Base-by-base conservation (phyloP, 2,888 invertebrate genomes). In the Drosophila mettleri region DNA sequence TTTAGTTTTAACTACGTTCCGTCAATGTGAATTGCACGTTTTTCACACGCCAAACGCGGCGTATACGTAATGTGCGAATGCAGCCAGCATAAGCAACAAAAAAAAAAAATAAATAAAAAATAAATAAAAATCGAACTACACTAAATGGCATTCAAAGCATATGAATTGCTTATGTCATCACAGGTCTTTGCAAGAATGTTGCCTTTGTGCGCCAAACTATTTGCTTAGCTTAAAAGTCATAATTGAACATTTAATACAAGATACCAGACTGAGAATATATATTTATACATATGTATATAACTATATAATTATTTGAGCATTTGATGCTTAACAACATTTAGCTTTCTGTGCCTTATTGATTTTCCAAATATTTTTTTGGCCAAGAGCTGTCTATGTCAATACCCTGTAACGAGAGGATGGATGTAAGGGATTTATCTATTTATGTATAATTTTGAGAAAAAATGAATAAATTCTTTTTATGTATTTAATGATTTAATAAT, bases 21-120 rank as follows among this genome's bases (percentile, higher is more conserved):
- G 86, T 69, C 82, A 83, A 83, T 68, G 36, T 33, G 77, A 52
- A 54, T 41, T 57, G 64, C 83, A 87, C 86, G 86, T 54, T 74
- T 77, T 74, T 65, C 75, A 36, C 75, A 78, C 61, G 41, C 7
- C 49, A 45, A 41, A 65, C 61, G 52, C 57, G 41, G 60, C 68
- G 74, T 71, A 68, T 78, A 78, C 65, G 70, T 74, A 70, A 77
- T 55, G 53, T 70, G 55, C 51, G 49, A 76, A 45, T 59, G 51
- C 53, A 57, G 29, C 16, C 22, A 48, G 48, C 29, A 29, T 14
- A 8, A 14, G 48, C 29, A 18, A 4, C 34, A n/a, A 18, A 24
- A 4, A 10, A 12, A 16, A 7, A 2, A 38, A n/a, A n/a, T 27
- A 4, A n/a, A 38, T 1, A 20, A 12, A 38, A 18, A 39, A 8